A percentile compares a stretch with the other conserved stretches of the same genome.
These are phyloP conservation scores for Drosophila serrata DNA, from an alignment of 1,140 invertebrate species.

Conservation along the genomic window DNA sequence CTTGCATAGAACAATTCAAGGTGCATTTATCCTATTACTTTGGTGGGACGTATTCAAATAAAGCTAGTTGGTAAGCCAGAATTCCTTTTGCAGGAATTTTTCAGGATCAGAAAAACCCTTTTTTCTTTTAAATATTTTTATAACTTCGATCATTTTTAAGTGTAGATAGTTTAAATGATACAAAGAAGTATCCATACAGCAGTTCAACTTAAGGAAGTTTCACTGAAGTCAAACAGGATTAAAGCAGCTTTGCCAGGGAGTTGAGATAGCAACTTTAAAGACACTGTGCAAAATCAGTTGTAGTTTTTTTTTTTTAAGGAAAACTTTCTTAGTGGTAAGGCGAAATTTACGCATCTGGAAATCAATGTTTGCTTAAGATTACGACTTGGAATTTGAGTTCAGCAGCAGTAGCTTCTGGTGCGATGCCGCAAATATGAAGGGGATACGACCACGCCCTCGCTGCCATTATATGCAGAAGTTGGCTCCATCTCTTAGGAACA, in stretches of 20 bases:
- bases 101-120: neutral
- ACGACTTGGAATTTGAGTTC: conserved; percentile 26
- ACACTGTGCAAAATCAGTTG: conserved; percentile 2
- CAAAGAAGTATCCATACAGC: too few species aligned
- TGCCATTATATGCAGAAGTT: conserved; percentile 47
- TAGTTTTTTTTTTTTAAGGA: neutral
- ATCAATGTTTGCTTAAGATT: conserved; percentile 15
- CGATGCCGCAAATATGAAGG: conserved; percentile 21
- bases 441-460: conserved; percentile 21
- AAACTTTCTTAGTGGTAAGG: neutral
- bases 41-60: too few species aligned
- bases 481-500: conserved; percentile 21
- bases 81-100: neutral
- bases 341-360: conserved; percentile 8
- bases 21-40: neutral
- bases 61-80: too few species aligned
- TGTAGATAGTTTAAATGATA: neutral
- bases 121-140: neutral
- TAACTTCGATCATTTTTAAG: neutral
- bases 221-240: conserved; percentile 12
- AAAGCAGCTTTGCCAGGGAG: neutral
- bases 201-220: neutral
- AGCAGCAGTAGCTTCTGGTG: conserved; percentile 6
- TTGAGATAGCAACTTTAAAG: conserved; percentile 2
- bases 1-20: neutral